phyloP scores from a whole-genome alignment of 2,888 invertebrate species.

The Acrobasis repandana region DNA sequence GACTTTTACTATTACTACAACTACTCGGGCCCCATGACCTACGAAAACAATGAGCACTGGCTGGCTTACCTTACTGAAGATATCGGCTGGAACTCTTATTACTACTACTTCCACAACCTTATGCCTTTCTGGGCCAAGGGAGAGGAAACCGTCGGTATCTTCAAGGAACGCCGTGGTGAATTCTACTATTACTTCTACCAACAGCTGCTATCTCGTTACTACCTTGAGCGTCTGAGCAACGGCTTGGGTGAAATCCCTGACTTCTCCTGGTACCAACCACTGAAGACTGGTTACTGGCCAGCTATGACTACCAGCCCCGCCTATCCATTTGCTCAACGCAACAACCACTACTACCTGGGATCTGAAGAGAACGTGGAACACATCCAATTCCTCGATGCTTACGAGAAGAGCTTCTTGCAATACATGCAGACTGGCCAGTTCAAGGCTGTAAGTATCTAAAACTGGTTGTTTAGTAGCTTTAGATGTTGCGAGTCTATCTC shows the following conservation, averaged over 20 bases:
- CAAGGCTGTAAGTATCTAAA: constrained; percentile 80
- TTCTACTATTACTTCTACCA: constrained; percentile 86
- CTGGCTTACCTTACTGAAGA: constrained; percentile 88
- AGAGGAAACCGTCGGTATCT: constrained; percentile 61
- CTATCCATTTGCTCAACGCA: constrained; percentile 80
- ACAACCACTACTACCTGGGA: constrained; percentile 83
- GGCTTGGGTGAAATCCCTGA: constrained; percentile 84
- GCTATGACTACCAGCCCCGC: constrained; percentile 44
- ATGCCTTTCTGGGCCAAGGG: constrained; percentile 85
- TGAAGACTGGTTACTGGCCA: constrained; percentile 61
- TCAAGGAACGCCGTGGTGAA: constrained; percentile 85
- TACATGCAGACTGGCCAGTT: constrained; percentile 80
- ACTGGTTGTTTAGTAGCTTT: too few relatives aligned
- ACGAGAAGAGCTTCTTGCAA: constrained; percentile 79
- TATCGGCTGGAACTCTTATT: constrained; percentile 85
- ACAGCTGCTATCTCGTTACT: constrained; percentile 87
- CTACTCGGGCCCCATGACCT: constrained; percentile 79
- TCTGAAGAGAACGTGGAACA: constrained; percentile 72
- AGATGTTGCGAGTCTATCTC: too few relatives aligned
- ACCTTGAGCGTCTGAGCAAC: constrained; percentile 86
- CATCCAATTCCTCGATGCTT: constrained; percentile 81
- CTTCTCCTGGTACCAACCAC: constrained; percentile 85
- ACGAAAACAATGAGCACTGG: constrained; percentile 81
- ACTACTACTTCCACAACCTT: constrained; percentile 85
- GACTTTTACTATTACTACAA: constrained; percentile 80